phyloP scores from a whole-genome alignment of 2,797 vertebrate genomes.

The Mionectes olivaceus region DNA sequence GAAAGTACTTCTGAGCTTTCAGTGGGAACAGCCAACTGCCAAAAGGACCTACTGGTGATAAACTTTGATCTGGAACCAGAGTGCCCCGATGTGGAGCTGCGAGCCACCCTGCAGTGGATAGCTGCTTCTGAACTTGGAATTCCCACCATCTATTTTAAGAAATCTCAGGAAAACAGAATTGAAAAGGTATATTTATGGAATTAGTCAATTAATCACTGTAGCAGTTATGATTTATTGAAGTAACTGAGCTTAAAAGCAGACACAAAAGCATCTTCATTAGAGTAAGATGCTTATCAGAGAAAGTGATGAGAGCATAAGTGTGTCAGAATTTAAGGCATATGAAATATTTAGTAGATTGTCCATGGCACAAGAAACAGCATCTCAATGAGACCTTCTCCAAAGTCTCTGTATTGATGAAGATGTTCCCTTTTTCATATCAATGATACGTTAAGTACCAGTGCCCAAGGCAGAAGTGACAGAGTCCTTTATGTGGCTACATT shows the following conservation, averaged over 20 bases:
- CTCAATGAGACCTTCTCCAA: background rate
- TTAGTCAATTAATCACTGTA: background rate
- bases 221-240: background rate
- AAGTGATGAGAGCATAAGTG: background rate
- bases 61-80: conserved; percentile 92
- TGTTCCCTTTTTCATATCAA: background rate
- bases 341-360: background rate
- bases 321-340: background rate
- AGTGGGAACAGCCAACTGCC: conserved; percentile 74
- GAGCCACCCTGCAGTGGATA: conserved; percentile 94
- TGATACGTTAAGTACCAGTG: background rate
- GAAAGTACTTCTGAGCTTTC: conserved; percentile 79
- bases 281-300: background rate
- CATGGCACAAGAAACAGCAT: background rate
- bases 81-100: conserved; percentile 86
- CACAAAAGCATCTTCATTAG: background rate
- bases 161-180: conserved; percentile 87
- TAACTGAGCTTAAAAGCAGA: background rate
- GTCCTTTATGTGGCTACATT: background rate
- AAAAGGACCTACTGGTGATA: conserved; percentile 88
- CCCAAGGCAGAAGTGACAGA: background rate
- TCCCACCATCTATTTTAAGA: conserved; percentile 90
- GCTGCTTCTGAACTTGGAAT: conserved; percentile 95
- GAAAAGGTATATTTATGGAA: conserved; percentile 84
- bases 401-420: background rate